Percentiles rank a stretch among this genome's conserved stretches.
phyloP scores from a whole-genome alignment of 1,140 invertebrate species.

The Pissodes strobi region DNA sequence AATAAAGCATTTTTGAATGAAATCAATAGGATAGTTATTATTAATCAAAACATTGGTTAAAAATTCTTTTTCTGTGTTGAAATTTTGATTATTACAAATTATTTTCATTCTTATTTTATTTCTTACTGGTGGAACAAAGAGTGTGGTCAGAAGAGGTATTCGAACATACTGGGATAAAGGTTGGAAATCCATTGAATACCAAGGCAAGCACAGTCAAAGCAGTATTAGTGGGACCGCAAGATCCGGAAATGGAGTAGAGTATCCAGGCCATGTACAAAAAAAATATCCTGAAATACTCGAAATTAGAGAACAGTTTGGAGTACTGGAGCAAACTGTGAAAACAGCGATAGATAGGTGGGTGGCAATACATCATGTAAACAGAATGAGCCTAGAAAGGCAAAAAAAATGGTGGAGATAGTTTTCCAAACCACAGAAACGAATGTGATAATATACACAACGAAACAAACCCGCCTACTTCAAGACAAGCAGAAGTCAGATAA shows the following conservation, averaged over 20 bases:
- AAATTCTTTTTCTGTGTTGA: too few species aligned
- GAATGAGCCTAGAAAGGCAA: background rate
- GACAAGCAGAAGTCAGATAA: too few species aligned
- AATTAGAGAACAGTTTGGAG: background rate
- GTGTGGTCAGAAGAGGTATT: slow-evolving; percentile 4
- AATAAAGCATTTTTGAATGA: too few species aligned
- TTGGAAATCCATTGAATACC: slow-evolving; percentile 12
- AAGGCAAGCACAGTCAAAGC: slow-evolving; percentile 9
- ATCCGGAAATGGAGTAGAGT: slow-evolving; percentile 17
- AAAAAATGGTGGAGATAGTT: slow-evolving; percentile 17
- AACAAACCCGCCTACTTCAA: too few species aligned
- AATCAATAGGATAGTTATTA: too few species aligned
- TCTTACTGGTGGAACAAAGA: too few species aligned
- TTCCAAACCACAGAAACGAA: background rate
- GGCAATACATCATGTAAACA: background rate
- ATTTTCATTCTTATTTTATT: too few species aligned
- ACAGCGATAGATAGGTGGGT: background rate
- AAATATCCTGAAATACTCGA: slow-evolving; percentile 22
- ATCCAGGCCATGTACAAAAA: too few species aligned
- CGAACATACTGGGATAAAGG: slow-evolving; percentile 17
- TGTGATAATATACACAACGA: slow-evolving; percentile 9
- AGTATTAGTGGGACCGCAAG: slow-evolving; percentile 18
- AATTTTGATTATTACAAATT: too few species aligned
- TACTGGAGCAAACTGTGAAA: background rate
- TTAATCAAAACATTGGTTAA: too few species aligned